phyloP scores from a whole-genome alignment of 1,140 invertebrate species.

The Drosophila neocordata region DNA sequence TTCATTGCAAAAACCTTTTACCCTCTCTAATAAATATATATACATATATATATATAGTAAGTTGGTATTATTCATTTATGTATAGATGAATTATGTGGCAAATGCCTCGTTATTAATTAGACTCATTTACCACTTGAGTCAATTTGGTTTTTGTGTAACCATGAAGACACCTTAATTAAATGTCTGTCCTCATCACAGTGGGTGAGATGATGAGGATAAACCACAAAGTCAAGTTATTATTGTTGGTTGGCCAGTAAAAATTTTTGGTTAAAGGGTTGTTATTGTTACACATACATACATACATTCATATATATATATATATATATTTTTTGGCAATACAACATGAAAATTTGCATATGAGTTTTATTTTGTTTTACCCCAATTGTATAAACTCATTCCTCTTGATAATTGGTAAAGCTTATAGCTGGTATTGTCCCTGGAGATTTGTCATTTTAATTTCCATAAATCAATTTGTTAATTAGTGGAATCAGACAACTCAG shows the following conservation, averaged over 20 bases:
- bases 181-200: conserved; percentile 56
- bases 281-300: conserved; percentile 9
- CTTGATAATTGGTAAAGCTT: conserved; percentile 30
- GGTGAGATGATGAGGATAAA: conserved; percentile 44
- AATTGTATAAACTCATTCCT: background rate
- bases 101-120: conserved; percentile 82
- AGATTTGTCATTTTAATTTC: conserved; percentile 77
- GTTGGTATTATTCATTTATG: conserved; percentile 8
- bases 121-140: conserved; percentile 77
- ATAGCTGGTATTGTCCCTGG: conserved; percentile 27
- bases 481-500: conserved; percentile 53
- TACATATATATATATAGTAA: background rate
- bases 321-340: conserved; percentile 46
- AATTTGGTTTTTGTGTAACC: conserved; percentile 51
- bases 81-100: conserved; percentile 72
- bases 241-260: conserved; percentile 40
- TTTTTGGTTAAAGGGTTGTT: conserved; percentile 29
- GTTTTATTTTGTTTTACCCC: conserved; percentile 39
- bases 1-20: no score
- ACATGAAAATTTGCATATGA: conserved; percentile 55
- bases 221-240: conserved; percentile 70
- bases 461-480: conserved; percentile 82
- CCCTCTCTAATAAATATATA: no score
- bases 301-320: no score
- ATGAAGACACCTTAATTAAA: conserved; percentile 82